Evolutionary conservation across 1,140 invertebrate genomes (phyloP), one percentile per base, ranked within the genome.

Genomic region (Chironomus tepperi): DNA sequence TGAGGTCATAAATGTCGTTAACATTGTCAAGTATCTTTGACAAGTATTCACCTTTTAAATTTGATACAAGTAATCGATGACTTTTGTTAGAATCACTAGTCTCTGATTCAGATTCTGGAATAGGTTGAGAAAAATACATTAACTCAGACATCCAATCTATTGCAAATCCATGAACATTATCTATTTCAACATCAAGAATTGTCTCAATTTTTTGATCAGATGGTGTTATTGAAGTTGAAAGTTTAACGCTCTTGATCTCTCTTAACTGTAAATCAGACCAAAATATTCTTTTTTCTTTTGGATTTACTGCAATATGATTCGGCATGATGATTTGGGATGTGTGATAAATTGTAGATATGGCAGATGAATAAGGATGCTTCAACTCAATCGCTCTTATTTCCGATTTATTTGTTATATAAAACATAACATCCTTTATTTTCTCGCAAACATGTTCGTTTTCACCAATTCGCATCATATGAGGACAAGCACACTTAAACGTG

Each of bases 321-420:
- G 91, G 89, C 79, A 89, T 86, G 65, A 87, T 18, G 19, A 70
- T 70, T 21, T 19, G 16, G 7, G 65, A 19, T 6, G 16, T 21
- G 7, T 70, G 65, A 19, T 70, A 70, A 70, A 70, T 70, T 18
- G 65, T 70, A 1, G 65, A 70, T 18, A 70, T 70, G 1, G 65
- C 65, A 5, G 16, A 19, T 5, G 65, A 70, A 19, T 70, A 70
- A 2, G 65, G 65, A 70, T 70, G 65, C 18, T 70, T 84, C 42
- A 94, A 81, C 81, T 94, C 91, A 43, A 96, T 90, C 12, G 93
- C 93, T 70, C 93, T 87, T 76, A 96, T 92, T 83, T 94, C 93
- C 3, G 65, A 21, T 79, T 90, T 90, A 19, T 85, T 82, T 76
- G 89, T 85, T 10, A 89, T 89, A 78, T 93, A 90, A 74, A 95